Conservation (phyloP, 2,888 invertebrate genomes). For the Acleris laterana region DNA sequence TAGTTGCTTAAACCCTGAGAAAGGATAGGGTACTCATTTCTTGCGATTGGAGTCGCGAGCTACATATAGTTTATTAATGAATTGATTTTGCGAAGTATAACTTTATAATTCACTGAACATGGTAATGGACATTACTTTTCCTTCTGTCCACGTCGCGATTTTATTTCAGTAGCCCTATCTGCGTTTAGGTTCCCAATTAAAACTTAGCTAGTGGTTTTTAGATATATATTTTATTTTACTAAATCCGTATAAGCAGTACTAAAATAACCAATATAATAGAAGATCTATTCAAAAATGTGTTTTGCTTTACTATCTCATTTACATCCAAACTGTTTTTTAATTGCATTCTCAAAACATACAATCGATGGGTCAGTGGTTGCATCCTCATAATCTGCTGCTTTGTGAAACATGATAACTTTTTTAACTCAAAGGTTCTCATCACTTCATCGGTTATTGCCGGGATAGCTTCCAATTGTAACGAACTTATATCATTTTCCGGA, state of each 20-base stretch:
- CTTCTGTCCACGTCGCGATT: background rate
- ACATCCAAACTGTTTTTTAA: constrained; percentile 65
- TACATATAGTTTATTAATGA: too few species aligned
- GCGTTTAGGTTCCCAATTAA: background rate
- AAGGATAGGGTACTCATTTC: too few species aligned
- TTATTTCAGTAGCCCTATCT: background rate
- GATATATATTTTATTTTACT: background rate
- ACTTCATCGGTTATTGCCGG: constrained; percentile 61
- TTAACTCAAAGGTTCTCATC: constrained; percentile 62
- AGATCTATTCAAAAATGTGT: constrained; percentile 20
- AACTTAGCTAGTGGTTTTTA: background rate
- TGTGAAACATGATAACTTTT: constrained; percentile 68
- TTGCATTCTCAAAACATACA: constrained; percentile 71
- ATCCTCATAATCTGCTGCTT: constrained; percentile 72
- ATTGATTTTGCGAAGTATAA: too few species aligned
- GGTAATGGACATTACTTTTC: too few species aligned
- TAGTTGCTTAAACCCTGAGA: too few species aligned
- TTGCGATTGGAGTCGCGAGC: too few species aligned
- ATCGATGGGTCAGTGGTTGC: constrained; percentile 63
- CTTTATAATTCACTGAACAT: too few species aligned
- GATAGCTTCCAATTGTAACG: constrained; percentile 70
- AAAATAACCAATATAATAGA: constrained; percentile 24
- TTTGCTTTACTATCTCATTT: constrained; percentile 55
- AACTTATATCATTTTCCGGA: constrained; percentile 63
- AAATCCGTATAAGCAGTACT: constrained; percentile 39